A percentile compares a stretch with the other conserved stretches of the same genome.
These are phyloP conservation scores for Eurytoma adleriae DNA, from an alignment of 2,888 invertebrate genomes.

Conservation along the genomic window DNA sequence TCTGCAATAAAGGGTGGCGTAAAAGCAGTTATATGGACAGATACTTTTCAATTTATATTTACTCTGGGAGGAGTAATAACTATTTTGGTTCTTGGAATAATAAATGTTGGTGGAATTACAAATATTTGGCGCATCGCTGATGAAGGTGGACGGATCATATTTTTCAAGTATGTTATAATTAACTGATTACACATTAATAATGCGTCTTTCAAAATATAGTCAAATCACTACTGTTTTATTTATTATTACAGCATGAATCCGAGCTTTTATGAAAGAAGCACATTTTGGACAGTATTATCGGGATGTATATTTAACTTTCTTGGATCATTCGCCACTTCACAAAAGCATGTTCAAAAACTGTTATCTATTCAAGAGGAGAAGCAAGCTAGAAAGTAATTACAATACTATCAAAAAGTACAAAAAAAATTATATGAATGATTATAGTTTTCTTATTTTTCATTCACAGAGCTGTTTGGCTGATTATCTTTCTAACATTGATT, in stretches of 20 bases:
- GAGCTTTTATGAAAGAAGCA: slow-evolving; percentile 79
- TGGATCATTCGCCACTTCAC: slow-evolving; percentile 78
- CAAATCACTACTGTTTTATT: not conserved
- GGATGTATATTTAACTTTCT: slow-evolving; percentile 80
- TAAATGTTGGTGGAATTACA: slow-evolving; percentile 78
- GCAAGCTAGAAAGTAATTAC: slow-evolving; percentile 77
- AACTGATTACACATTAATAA: too few relatives aligned
- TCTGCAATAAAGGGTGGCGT: slow-evolving; percentile 76
- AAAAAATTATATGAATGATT: not conserved
- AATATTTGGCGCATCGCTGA: slow-evolving; percentile 79
- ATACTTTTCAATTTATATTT: slow-evolving; percentile 79
- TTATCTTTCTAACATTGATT: not conserved
- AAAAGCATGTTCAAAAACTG: slow-evolving; percentile 80
- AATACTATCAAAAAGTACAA: not conserved
- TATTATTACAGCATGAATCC: slow-evolving; percentile 79
- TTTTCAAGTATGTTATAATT: slow-evolving; percentile 78
- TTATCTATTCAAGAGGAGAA: slow-evolving; percentile 79
- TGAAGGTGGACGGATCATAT: slow-evolving; percentile 79
- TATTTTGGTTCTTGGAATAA: slow-evolving; percentile 79
- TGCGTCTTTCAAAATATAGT: too few relatives aligned
- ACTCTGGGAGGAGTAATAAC: slow-evolving; percentile 78
- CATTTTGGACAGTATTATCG: slow-evolving; percentile 80
- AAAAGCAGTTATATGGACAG: slow-evolving; percentile 83
- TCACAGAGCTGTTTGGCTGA: too few relatives aligned
- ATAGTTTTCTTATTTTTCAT: not conserved